Base-by-base conservation (phyloP, 2,797 vertebrate genomes). In the Onychomys torridus region DNA sequence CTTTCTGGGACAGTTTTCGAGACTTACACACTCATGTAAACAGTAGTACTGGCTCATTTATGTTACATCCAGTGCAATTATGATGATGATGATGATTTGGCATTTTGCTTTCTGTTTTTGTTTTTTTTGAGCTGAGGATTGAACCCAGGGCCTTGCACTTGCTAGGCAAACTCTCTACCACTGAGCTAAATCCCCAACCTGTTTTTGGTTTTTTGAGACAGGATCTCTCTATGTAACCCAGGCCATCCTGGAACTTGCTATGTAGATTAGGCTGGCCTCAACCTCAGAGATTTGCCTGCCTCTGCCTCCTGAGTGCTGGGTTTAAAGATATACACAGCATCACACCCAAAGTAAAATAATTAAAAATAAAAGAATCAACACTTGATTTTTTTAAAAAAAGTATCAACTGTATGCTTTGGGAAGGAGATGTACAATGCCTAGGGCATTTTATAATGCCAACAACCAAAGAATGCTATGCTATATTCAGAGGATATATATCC, bases 391-490 rank as follows among this genome's bases (percentile, higher is more conserved):
- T n/a, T 11, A 67, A 32, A 40, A 75, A 6, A 75, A 49, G 17
- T 12, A 34, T 29, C 23, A 27, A 37, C 29, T 52, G 43, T 12
- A 94, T 92, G 69, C 63, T 57, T 55, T 12, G 34, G 55, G 25
- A 27, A 95, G 71, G 17, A 79, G 84, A 93, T 9, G 13, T n/a
- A 59, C 14, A 86, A n/a, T 16, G 13, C 85, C 89, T 77, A 90
- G 17, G 57, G 69, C 9, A 81, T 32, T 19, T 88, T 84, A 49
- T 12, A 27, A 71, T 9, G 25, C 29, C 57, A 69, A 96, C 77
- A 57, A 57, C 25, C n/a, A 87, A 89, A 91, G 84, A 94, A 91
- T 29, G 52, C 32, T 46, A 93, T 77, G 71, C 92, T 67, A 77
- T 9, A 23, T 90, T 75, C 89, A 63, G 52, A 95, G 29, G 19